Evolutionary conservation across 2,888 invertebrate genomes (phyloP), one percentile per base, ranked within the genome.

Genomic region (Tetragonula carbonaria): DNA sequence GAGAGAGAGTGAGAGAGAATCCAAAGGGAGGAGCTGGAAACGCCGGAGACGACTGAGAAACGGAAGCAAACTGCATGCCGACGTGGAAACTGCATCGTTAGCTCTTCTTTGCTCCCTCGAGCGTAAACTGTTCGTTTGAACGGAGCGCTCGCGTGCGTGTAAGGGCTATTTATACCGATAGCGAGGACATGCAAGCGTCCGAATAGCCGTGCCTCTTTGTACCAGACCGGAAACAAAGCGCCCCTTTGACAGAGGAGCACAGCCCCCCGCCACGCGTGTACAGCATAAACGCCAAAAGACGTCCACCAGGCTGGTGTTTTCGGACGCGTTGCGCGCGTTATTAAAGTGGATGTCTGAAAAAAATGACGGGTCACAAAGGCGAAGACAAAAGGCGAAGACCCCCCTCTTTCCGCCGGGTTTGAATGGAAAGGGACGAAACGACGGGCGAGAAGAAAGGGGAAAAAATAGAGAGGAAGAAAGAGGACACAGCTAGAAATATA

Each of bases 291-390:
- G 21, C 16, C 62, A 14, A 72, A 72, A 82, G 71, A 82, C 70
- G 55, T 45, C 4, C 55, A 45, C 68, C 73, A 76, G 70, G 16
- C 75, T 33, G 81, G 63, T 83, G 80, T 85, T 88, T 86, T 84
- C 74, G 81, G 85, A 84, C 79, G 72, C 81, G 78, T 74, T 65
- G 13, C 70, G 16, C 71, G 88, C 89, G 88, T 89, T 91, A 91
- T 91, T 92, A 92, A 91, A 91, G 88, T 82, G 86, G 87, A 87
- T 90, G 89, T 83, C 87, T 90, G 87, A 91, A 91, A 91, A 91
- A 91, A 91, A 91, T 89, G 88, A 86, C 86, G 89, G 89, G 88
- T 87, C 89, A 86, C 91, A 91, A 92, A 90, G 88, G 88, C 84
- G 86, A 77, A 87, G 90, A 92, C 90, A 91, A 91, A 91, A 91